Conservation (phyloP, 2,113 vertebrate genomes). For the Phoenicopterus ruber region DNA sequence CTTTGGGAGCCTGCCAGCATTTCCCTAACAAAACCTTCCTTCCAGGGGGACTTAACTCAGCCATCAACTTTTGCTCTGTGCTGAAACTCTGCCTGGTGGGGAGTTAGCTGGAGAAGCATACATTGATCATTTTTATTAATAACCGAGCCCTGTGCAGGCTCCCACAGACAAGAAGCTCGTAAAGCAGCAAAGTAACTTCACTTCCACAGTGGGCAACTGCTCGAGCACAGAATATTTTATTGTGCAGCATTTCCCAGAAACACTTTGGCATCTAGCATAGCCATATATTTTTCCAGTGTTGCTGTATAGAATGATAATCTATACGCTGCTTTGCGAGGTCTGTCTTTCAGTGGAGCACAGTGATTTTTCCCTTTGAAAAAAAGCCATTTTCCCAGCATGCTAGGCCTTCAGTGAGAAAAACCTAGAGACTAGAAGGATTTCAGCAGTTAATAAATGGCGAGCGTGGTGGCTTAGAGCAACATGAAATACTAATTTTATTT, state of each 20-base stretch:
- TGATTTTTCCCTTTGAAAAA: neutral
- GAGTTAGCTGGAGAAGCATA: neutral
- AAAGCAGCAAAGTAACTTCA: constrained; percentile 5
- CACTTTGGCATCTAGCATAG: neutral
- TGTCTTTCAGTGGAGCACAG: neutral
- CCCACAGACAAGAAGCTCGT: neutral
- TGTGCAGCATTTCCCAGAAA: neutral
- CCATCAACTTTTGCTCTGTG: constrained; percentile 30
- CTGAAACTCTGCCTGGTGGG: constrained; percentile 37
- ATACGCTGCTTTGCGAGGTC: neutral
- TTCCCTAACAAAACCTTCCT: constrained; percentile 51
- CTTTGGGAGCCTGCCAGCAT: constrained; percentile 52
- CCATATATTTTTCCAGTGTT: neutral
- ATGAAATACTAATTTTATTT: neutral
- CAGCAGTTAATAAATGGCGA: neutral
- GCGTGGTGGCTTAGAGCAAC: neutral
- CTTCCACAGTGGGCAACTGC: neutral
- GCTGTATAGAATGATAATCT: neutral
- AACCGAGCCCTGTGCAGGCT: neutral
- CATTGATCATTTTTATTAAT: constrained; percentile 52
- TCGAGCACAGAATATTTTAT: neutral
- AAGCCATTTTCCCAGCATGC: neutral
- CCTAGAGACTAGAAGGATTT: neutral
- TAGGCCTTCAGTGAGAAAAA: neutral
- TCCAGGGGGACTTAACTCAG: constrained; percentile 21